Conservation (phyloP, 2,113 vertebrate genomes). For the Agelaius tricolor region DNA sequence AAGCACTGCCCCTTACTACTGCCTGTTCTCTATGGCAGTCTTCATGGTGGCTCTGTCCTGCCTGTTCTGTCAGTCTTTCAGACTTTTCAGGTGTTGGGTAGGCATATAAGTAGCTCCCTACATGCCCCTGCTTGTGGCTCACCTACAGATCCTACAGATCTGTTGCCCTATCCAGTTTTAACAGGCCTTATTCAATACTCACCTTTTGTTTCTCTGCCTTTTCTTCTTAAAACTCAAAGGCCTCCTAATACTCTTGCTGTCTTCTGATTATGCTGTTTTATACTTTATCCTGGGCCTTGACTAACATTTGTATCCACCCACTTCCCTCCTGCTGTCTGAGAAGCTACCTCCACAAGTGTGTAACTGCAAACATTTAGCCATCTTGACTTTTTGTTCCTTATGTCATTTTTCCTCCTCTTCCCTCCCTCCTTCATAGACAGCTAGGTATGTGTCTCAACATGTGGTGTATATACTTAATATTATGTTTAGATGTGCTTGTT, state of each 20-base stretch:
- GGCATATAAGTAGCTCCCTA: neutral
- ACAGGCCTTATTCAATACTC: neutral
- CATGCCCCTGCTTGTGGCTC: neutral
- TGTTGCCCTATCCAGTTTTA: neutral
- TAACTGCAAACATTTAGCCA: neutral
- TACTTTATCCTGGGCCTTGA: neutral
- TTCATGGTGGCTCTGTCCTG: neutral
- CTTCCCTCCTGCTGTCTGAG: conserved; percentile 9
- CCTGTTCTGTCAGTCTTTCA: neutral
- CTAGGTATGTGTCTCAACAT: neutral
- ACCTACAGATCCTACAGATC: neutral
- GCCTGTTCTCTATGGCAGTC: neutral
- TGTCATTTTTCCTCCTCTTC: neutral
- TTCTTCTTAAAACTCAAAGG: neutral
- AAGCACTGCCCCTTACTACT: neutral
- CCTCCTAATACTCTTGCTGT: neutral
- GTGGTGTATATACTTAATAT: neutral
- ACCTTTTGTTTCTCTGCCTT: neutral
- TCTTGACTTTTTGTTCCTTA: neutral
- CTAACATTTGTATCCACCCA: neutral
- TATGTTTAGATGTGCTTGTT: neutral
- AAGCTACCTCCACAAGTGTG: neutral
- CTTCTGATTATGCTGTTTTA: neutral
- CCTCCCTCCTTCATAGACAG: neutral
- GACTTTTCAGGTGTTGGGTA: neutral